A percentile compares a stretch with the other conserved stretches of the same genome.
Conservation (phyloP, 2,888 invertebrate genomes). For the Acanthococcus lagerstroemiae region DNA sequence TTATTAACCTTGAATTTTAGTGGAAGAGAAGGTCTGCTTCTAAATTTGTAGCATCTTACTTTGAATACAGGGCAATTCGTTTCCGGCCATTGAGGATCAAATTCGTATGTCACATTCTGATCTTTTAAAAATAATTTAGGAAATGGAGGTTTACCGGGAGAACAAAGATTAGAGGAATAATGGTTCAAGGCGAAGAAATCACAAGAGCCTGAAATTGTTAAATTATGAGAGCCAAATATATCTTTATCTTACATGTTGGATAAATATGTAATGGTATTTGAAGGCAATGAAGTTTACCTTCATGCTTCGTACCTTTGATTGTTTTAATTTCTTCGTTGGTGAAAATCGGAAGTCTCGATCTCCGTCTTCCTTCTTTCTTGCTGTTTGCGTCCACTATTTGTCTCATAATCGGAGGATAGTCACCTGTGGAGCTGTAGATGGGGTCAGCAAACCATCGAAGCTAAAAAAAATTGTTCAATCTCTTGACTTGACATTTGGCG, state of each 20-base stretch:
- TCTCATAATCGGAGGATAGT: slow-evolving; percentile 47
- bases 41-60: background rate
- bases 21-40: background rate
- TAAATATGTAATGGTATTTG: too few relatives aligned
- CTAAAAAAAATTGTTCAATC: too few relatives aligned
- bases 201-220: slow-evolving; percentile 45
- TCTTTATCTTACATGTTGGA: background rate
- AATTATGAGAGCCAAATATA: background rate
- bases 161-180: slow-evolving; percentile 52
- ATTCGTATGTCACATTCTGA: background rate
- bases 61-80: slow-evolving; percentile 6
- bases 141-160: slow-evolving; percentile 19
- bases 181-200: slow-evolving; percentile 68
- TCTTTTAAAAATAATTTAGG: background rate
- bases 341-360: slow-evolving; percentile 45
- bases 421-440: slow-evolving; percentile 40
- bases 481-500: too few relatives aligned
- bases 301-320: background rate
- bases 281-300: too few relatives aligned
- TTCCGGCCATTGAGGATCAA: slow-evolving; percentile 17
- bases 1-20: background rate
- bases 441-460: background rate
- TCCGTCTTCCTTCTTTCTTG: slow-evolving; percentile 41
- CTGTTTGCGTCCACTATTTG: slow-evolving; percentile 43
- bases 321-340: slow-evolving; percentile 47